Conservation (phyloP, 2,888 invertebrate species). For the Sesia bembeciformis region DNA sequence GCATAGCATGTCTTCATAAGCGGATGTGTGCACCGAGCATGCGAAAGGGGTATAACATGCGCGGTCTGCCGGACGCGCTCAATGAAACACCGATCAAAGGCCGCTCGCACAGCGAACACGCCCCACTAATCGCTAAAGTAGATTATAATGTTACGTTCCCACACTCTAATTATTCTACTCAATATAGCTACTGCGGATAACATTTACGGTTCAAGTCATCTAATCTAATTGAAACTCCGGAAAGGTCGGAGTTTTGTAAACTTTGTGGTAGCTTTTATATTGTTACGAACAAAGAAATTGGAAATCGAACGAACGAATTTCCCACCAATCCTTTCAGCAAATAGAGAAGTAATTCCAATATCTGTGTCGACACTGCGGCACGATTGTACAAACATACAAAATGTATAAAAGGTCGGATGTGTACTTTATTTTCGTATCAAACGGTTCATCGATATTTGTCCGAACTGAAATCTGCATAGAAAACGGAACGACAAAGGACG, state of each 20-base stretch:
- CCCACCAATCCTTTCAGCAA: not conserved
- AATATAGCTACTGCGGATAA: not conserved
- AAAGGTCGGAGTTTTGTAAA: not conserved
- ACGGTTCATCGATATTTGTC: constrained; percentile 17
- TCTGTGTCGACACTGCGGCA: not conserved
- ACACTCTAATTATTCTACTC: not conserved
- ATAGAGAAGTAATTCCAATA: constrained; percentile 3
- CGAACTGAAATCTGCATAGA: constrained; percentile 24
- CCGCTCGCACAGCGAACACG: constrained; percentile 21
- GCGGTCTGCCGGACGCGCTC: constrained; percentile 16
- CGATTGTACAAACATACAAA: not conserved
- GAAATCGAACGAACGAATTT: not conserved
- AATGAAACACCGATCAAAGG: constrained; percentile 33
- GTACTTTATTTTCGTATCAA: constrained; percentile 25
- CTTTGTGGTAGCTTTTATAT: not conserved
- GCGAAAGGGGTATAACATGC: not conserved
- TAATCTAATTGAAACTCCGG: not conserved
- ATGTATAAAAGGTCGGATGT: constrained; percentile 7
- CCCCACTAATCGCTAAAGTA: constrained; percentile 20
- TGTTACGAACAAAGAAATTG: not conserved
- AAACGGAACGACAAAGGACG: constrained; percentile 26
- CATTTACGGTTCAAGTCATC: not conserved
- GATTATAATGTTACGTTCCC: not conserved
- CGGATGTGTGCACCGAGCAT: not conserved
- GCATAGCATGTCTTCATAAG: too few species aligned